Percentiles rank a stretch among this genome's conserved stretches.
Conservation (phyloP, 92 coral and sea anemone genomes). For the Epizoanthus rinbou region DNA sequence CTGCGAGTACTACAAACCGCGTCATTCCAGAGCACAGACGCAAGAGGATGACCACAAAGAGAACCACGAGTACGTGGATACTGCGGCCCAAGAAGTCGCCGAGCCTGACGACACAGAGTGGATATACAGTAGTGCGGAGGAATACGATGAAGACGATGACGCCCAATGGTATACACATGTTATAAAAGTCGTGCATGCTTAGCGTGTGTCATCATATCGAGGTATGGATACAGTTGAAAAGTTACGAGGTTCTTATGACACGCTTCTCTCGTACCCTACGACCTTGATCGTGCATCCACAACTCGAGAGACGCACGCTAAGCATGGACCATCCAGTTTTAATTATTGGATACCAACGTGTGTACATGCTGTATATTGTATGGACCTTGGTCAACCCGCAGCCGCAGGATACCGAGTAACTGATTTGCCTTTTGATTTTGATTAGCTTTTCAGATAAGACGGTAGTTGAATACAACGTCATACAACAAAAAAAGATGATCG, state of each 20-base stretch:
- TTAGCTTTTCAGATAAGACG: not conserved
- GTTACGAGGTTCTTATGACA: too few species aligned
- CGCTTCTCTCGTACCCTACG: too few species aligned
- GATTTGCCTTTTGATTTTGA: not conserved
- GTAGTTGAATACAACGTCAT: not conserved
- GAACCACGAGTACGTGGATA: too few species aligned
- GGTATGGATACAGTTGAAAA: too few species aligned
- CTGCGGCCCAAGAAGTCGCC: not conserved
- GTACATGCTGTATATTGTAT: not conserved
- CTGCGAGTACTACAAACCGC: not conserved
- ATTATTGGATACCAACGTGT: not conserved
- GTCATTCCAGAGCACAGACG: not conserved
- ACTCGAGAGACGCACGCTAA: too few species aligned
- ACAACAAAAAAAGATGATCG: conserved; percentile 4
- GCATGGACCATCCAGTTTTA: too few species aligned
- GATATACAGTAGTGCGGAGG: too few species aligned
- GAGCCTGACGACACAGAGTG: not conserved
- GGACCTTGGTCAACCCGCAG: not conserved
- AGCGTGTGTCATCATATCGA: too few species aligned
- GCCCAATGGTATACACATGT: not conserved
- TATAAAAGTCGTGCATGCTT: too few species aligned
- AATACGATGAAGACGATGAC: not conserved
- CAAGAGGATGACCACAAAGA: not conserved
- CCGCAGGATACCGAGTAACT: not conserved
- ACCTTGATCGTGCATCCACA: too few species aligned